Evolutionary conservation across 2,888 invertebrate genomes (phyloP).

Genomic region (Napeogenes sylphis): DNA sequence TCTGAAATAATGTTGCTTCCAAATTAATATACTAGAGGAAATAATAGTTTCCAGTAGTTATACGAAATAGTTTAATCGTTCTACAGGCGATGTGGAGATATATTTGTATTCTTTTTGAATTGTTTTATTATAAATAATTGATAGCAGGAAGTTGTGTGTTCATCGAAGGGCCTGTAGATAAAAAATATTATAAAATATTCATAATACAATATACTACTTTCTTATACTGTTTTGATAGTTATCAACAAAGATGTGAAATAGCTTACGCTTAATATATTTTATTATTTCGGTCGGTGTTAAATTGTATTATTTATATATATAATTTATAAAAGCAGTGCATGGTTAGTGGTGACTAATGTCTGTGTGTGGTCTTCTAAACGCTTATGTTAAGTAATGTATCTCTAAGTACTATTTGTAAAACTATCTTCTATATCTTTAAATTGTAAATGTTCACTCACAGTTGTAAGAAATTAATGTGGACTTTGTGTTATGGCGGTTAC

Average conservation of each 20-base stretch:
- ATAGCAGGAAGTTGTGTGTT: slow-evolving; percentile 44
- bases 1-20: slow-evolving; percentile 69
- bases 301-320: slow-evolving; percentile 5
- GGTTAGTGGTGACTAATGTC: slow-evolving; percentile 39
- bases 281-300: background rate
- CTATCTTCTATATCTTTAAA: background rate
- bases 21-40: slow-evolving; percentile 37
- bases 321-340: slow-evolving; percentile 36
- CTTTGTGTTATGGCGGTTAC: slow-evolving; percentile 70
- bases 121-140: slow-evolving; percentile 28
- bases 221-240: background rate
- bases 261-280: slow-evolving; percentile 24
- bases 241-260: slow-evolving; percentile 12
- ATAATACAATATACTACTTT: background rate
- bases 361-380: slow-evolving; percentile 59
- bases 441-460: slow-evolving; percentile 21
- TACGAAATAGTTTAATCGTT: slow-evolving; percentile 18
- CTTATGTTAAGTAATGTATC: slow-evolving; percentile 17
- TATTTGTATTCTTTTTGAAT: slow-evolving; percentile 4
- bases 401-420: background rate
- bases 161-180: slow-evolving; percentile 41
- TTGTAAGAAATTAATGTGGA: slow-evolving; percentile 10
- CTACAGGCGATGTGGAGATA: slow-evolving; percentile 13
- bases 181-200: slow-evolving; percentile 5
- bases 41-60: slow-evolving; percentile 5